Base-by-base conservation (phyloP, 2,888 invertebrate species). In the Apodemia hepburni region DNA sequence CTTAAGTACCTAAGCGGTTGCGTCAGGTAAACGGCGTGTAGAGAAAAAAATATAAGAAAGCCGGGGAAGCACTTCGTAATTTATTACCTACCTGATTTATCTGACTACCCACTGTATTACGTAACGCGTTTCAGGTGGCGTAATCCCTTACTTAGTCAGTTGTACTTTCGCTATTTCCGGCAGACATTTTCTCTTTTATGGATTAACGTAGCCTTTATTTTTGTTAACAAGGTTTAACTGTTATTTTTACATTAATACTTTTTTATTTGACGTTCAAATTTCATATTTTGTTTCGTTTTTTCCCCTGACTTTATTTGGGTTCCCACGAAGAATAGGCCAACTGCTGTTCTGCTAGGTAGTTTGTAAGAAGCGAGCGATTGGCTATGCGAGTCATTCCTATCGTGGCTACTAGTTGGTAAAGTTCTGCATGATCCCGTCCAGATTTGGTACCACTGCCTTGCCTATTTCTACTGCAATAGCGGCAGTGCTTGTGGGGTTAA, bases 71-170 rank as follows among this genome's bases (percentile, higher is more conserved):
- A 51, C 54, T 45, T 45, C 27, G 45, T 58, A 58, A 61, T 61
- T 61, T 61, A 61, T 61, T 45, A 29, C 33, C 61, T 18, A 18
- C 58, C 17, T 61, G 61, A 61, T 61, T 61, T 61, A 61, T 61
- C 58, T 51, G 49, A 49, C 49, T 49, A 49, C 49, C 49, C 49
- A 18, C 49, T 49, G 18, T 49, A 49, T 49, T 49, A 49, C 49
- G 17, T 49, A 49, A 49, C 49, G 49, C 18, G 49, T 49, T 49
- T 49, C 49, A 49, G 49, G 49, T 47, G n/a, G 18, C 49, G 49
- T 49, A 49, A 49, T 49, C 49, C 49, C 49, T 49, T 17, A 35
- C 49, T 17, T 49, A 49, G 18, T 49, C 17, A 17, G 47, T 49
- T 49, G 49, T 49, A 49, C 49, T 49, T 18, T 18, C 8, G 49